Conservation (phyloP, 92 coral and sea anemone genomes). For the Meandrina meandrites region DNA sequence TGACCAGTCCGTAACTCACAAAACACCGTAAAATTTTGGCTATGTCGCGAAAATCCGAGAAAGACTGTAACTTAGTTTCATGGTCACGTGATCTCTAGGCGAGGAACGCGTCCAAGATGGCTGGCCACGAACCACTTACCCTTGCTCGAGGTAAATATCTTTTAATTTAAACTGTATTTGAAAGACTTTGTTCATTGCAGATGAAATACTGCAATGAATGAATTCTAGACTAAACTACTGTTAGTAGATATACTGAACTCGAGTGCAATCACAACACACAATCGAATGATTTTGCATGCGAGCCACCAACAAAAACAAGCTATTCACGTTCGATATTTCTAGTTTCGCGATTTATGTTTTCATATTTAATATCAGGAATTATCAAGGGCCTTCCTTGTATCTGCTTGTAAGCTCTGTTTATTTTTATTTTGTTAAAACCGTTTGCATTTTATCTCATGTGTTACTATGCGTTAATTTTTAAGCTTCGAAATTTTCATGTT, state of each 20-base stretch:
- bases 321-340: not conserved
- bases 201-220: not conserved
- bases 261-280: not conserved
- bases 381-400: not conserved
- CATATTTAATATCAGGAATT: not conserved
- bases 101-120: constrained; percentile 67
- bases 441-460: not conserved
- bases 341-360: not conserved
- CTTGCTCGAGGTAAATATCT: constrained; percentile 86
- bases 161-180: not conserved
- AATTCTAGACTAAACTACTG: not conserved
- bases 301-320: not conserved
- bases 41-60: not conserved
- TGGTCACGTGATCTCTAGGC: constrained; percentile 36
- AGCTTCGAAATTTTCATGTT: not conserved
- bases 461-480: not conserved
- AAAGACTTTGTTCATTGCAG: not conserved
- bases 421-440: not conserved
- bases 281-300: not conserved
- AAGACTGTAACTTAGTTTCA: not conserved
- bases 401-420: not conserved
- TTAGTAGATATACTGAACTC: not conserved
- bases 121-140: constrained; percentile 81
- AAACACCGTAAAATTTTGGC: too few species aligned
- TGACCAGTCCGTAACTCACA: too few species aligned